phyloP scores from a whole-genome alignment of 2,888 invertebrate species.

The Amiota minor region DNA sequence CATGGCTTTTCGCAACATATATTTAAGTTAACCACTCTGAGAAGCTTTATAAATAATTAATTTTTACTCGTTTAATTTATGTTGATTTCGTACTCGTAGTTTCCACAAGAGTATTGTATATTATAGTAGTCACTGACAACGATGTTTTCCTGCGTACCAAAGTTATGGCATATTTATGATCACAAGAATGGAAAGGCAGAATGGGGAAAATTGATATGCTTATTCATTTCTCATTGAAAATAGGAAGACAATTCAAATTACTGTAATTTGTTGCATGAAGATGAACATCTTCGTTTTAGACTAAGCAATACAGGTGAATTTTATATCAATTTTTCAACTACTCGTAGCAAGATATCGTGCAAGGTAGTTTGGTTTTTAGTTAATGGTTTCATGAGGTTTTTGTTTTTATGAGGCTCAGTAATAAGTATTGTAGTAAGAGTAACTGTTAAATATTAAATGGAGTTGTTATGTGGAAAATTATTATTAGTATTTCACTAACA shows the following conservation, averaged over 20 bases:
- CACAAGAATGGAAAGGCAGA: no score
- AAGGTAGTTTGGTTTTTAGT: no score
- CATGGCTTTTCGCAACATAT: not conserved
- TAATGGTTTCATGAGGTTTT: no score
- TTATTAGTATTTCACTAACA: no score
- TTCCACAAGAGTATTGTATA: not conserved
- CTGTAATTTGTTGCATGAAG: not conserved
- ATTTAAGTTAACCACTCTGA: not conserved
- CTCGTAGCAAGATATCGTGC: no score
- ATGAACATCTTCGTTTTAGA: not conserved
- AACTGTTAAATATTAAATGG: no score
- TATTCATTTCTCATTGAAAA: not conserved
- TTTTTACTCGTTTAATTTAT: conserved; percentile 22
- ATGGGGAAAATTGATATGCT: not conserved
- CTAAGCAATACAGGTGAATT: no score
- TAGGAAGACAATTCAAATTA: conserved; percentile 1
- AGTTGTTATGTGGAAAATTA: no score
- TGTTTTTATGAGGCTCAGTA: no score
- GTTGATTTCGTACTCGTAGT: conserved; percentile 22
- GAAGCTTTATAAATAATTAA: conserved; percentile 24
- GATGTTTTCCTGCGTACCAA: not conserved
- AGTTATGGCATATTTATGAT: conserved; percentile 1
- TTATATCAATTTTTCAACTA: no score
- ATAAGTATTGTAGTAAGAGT: no score
- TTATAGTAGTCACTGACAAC: no score